Evolutionary conservation across 2,888 invertebrate genomes (phyloP).

Genomic region (Euspilapteryx auroguttella): DNA sequence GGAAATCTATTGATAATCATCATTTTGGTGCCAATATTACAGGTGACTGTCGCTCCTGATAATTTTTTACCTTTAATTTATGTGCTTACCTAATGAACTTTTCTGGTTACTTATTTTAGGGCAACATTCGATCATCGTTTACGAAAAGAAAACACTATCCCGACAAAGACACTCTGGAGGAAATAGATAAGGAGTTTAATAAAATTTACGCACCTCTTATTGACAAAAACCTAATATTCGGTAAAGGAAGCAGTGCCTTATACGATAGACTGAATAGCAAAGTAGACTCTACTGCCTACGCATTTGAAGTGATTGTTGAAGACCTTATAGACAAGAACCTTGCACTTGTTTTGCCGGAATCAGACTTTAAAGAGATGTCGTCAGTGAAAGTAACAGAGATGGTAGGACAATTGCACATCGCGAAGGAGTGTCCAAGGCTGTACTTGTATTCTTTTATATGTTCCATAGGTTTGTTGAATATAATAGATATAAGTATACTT

Average conservation of each 20-base stretch:
- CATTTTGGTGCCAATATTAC: constrained; percentile 3
- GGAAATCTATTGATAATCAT: constrained; percentile 1
- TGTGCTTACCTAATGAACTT: too few relatives aligned
- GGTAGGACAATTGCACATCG: constrained; percentile 1
- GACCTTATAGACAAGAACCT: too few relatives aligned
- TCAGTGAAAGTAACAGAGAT: too few relatives aligned
- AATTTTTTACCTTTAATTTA: too few relatives aligned
- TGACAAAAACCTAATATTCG: constrained; percentile 1
- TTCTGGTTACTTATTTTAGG: constrained; percentile 3
- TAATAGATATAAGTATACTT: not conserved
- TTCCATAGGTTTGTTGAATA: not conserved
- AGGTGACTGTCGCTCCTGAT: too few relatives aligned
- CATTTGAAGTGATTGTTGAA: not conserved
- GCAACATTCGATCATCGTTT: constrained; percentile 3
- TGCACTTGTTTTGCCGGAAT: too few relatives aligned
- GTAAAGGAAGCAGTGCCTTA: not conserved
- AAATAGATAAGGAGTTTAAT: not conserved
- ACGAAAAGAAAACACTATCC: constrained; percentile 3
- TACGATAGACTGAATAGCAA: constrained; percentile 2
- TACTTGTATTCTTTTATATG: constrained; percentile 3
- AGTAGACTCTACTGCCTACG: not conserved
- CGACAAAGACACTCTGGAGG: constrained; percentile 1
- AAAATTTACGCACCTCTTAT: not conserved
- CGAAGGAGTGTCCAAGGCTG: constrained; percentile 2
- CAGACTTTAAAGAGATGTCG: too few relatives aligned